Evolutionary conservation across 92 coral and sea anemone genomes (phyloP).

Genomic region (Epizoanthus ramosus): DNA sequence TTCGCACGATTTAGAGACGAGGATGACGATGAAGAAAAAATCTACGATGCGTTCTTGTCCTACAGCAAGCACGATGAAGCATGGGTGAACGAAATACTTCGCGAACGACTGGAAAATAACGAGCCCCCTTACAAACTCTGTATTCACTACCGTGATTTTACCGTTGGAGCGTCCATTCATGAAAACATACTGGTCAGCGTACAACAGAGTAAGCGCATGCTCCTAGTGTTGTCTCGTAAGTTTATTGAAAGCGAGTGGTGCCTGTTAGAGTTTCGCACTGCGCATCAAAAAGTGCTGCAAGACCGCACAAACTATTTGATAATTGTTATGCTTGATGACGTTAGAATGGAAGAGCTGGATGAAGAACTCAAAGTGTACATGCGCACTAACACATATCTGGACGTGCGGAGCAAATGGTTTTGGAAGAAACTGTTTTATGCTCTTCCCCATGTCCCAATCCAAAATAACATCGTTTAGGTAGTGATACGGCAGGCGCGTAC

Average conservation of each 20-base stretch:
- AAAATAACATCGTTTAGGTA: too few relatives aligned
- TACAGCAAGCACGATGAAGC: slow-evolving; percentile 3
- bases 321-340: slow-evolving; percentile 27
- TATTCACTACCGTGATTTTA: slow-evolving; percentile 27
- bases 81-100: slow-evolving; percentile 30
- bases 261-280: slow-evolving; percentile 44
- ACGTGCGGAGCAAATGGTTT: slow-evolving; percentile 46
- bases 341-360: slow-evolving; percentile 37
- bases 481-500: too few relatives aligned
- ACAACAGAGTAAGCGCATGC: slow-evolving; percentile 34
- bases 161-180: slow-evolving; percentile 35
- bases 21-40: slow-evolving; percentile 17
- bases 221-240: slow-evolving; percentile 42
- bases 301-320: slow-evolving; percentile 39
- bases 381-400: slow-evolving; percentile 50
- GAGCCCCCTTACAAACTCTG: slow-evolving; percentile 29
- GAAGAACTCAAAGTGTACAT: slow-evolving; percentile 44
- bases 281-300: slow-evolving; percentile 35
- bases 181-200: slow-evolving; percentile 41
- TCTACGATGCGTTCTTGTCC: slow-evolving; percentile 35
- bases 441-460: slow-evolving; percentile 23
- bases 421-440: slow-evolving; percentile 54
- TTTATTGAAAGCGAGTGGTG: slow-evolving; percentile 48
- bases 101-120: slow-evolving; percentile 6
- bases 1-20: slow-evolving; percentile 1